Evolutionary conservation across 2,113 vertebrate genomes (phyloP), one percentile per base, ranked within the genome.

Genomic region (Sminthopsis crassicaudata): DNA sequence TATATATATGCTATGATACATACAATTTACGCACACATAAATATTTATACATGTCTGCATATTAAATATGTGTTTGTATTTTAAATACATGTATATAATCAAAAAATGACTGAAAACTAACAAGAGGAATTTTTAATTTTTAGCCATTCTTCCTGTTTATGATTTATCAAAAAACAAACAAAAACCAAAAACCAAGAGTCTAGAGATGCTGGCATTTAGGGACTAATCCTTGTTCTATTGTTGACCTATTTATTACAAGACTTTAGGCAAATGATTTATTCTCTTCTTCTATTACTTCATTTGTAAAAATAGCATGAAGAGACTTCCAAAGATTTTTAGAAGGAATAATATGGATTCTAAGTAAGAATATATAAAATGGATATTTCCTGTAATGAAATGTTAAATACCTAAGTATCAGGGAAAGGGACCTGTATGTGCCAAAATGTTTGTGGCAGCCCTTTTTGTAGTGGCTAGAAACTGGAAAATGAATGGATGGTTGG

Each of bases 381-480:
- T 36, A 67, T 46, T 90, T 26, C 4, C 26, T 0, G 0, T 0
- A 1, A 90, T 91, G 89, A 36, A 5, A 2, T 14, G 50, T 10
- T 8, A 26, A 19, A 9, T 96, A 99, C 99, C 99, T 99, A 99
- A 19, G 99, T 99, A 95, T 99, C 99, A 0, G n/a, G n/a, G n/a
- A n/a, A n/a, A n/a, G n/a, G n/a, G n/a, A n/a, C n/a, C n/a, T n/a
- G n/a, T n/a, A n/a, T n/a, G n/a, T n/a, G n/a, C n/a, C n/a, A n/a
- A n/a, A n/a, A n/a, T n/a, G n/a, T n/a, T n/a, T n/a, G n/a, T n/a
- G n/a, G n/a, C n/a, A n/a, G n/a, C n/a, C n/a, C n/a, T n/a, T n/a
- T n/a, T n/a, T n/a, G n/a, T n/a, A n/a, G n/a, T n/a, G n/a, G n/a
- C n/a, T n/a, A n/a, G n/a, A n/a, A n/a, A n/a, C n/a, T n/a, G n/a